A percentile compares a stretch with the other conserved stretches of the same genome.
Conservation (phyloP, 1,140 invertebrate species). For the Chionoecetes opilio region DNA sequence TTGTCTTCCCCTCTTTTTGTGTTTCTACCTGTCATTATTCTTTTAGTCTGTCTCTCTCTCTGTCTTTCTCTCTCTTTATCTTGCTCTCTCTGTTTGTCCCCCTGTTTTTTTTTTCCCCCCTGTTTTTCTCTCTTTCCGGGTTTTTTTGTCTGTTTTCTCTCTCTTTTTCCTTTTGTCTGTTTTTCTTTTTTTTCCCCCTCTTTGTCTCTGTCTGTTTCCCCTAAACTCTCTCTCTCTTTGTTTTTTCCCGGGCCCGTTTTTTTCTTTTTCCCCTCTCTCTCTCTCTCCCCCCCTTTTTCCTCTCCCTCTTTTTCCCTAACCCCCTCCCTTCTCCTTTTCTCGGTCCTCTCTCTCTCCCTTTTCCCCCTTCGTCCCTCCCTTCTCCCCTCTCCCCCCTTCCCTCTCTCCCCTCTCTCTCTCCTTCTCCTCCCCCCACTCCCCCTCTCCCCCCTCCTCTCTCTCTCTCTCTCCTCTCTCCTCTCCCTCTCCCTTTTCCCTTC, state of each 20-base stretch:
- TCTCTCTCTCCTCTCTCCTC: conserved; percentile 15
- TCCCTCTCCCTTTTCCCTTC: not conserved
- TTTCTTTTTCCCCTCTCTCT: conserved; percentile 53
- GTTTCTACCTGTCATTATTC: not conserved
- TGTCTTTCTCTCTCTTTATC: conserved; percentile 2
- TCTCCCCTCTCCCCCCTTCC: not conserved
- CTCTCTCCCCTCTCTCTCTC: not conserved
- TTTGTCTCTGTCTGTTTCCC: not conserved
- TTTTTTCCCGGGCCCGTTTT: not conserved
- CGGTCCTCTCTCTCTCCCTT: not conserved
- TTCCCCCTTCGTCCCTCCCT: not conserved
- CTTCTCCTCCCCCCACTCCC: not conserved
- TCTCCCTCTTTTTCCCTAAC: not conserved
- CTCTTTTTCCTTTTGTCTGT: not conserved
- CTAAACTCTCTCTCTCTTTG: not conserved
- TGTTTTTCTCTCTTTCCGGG: not conserved
- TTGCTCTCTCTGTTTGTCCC: conserved; percentile 8
- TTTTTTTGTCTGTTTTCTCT: not conserved
- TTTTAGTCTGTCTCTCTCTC: not conserved
- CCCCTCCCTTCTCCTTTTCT: not conserved
- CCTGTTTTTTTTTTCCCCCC: not conserved
- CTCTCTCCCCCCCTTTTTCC: conserved; percentile 50
- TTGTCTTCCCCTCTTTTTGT: not conserved
- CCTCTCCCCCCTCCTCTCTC: not conserved
- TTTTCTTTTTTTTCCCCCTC: not conserved